Base-by-base conservation (phyloP, 2,113 vertebrate species). In the Nesogale talazaci region DNA sequence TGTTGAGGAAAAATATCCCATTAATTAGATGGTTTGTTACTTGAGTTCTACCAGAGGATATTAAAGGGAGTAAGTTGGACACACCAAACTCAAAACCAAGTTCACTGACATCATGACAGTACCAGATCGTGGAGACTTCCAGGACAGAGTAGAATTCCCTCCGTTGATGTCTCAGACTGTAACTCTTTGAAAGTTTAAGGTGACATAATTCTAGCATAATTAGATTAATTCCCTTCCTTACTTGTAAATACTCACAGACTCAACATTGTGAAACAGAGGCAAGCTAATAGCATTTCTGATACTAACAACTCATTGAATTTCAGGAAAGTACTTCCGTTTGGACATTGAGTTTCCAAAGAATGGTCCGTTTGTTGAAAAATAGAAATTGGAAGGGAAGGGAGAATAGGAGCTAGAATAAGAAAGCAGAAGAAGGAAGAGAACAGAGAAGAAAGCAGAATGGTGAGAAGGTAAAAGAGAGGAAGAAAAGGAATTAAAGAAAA, bases 401-500 rank as follows among this genome's bases (percentile, higher is more conserved):
- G 23, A 67, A 9, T 52, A 36, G 59, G 59, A 70, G 69, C 34
- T 2, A 70, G 31, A 70, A 34, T 9, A n/a, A 70, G 15, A 22
- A 74, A 36, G 10, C 1, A 57, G 17, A 16, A 19, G 17, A 16
- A 6, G 31, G 57, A 9, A 8, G 12, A 57, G 0, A 52, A 3
- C 8, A 31, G n/a, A 70, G 2, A 34, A 70, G 63, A 27, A 65
- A 27, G 23, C 20, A 6, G 23, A 59, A 10, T 11, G 59, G 63
- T 2, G 14, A 7, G 16, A 8, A 19, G 34, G 29, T 4, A 15
- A 25, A 70, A 17, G n/a, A 75, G 72, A 38, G 27, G 16, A 42
- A 14, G 17, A 3, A 20, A 12, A 19, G n/a, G 4, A 31, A 31
- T 38, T 6, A 12, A 57, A 15, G 8, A 1, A 38, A 1, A 2